Evolutionary conservation across 1,140 invertebrate genomes (phyloP).

Genomic region (Stratiolaelaps scimitus): DNA sequence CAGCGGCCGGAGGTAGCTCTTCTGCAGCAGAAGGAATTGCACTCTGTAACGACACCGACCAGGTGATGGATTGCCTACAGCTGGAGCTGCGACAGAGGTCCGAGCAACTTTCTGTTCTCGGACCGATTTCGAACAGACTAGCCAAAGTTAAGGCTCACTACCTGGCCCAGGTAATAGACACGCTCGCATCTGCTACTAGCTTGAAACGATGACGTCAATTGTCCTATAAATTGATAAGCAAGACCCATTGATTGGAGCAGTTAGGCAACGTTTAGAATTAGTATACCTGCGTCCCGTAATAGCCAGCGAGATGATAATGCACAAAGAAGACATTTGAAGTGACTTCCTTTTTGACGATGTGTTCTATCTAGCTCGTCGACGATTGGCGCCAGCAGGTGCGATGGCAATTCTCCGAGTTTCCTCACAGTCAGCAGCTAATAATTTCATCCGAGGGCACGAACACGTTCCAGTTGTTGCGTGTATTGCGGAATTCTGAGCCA

Average conservation of each 20-base stretch:
- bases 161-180: background rate
- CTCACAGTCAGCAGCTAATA: background rate
- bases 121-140: constrained; percentile 6
- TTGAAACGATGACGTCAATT: too few relatives aligned
- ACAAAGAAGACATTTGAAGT: too few relatives aligned
- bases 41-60: constrained; percentile 16
- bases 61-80: constrained; percentile 17
- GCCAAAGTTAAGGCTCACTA: constrained; percentile 26
- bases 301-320: too few relatives aligned
- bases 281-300: too few relatives aligned
- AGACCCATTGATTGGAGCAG: too few relatives aligned
- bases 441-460: constrained; percentile 11
- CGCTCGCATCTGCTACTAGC: too few relatives aligned
- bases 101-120: background rate
- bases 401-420: constrained; percentile 8
- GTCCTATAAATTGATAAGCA: too few relatives aligned
- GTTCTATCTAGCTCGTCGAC: background rate
- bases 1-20: background rate
- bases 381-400: constrained; percentile 24
- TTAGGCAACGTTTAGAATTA: too few relatives aligned
- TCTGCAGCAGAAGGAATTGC: constrained; percentile 10
- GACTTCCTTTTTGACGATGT: background rate
- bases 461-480: background rate
- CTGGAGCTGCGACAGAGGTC: constrained; percentile 5
- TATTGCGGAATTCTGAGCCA: background rate